These are phyloP conservation scores for Habroteleia sp. DNA, from an alignment of 2,888 invertebrate genomes.

Conservation along the genomic window DNA sequence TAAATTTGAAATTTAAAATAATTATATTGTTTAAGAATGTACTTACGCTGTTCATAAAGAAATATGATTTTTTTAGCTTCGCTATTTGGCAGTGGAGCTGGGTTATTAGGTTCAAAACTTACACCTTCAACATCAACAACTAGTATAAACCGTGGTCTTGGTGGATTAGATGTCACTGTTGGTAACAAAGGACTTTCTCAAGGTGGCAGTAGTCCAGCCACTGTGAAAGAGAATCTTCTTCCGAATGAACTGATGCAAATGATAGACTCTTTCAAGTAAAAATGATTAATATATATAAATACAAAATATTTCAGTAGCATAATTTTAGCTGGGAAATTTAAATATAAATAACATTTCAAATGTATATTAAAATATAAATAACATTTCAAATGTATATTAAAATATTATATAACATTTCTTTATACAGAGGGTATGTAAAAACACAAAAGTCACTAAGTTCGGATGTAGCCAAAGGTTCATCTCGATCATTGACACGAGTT, in stretches of 20 bases:
- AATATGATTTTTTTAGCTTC: slow-evolving; percentile 68
- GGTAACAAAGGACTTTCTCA: slow-evolving; percentile 80
- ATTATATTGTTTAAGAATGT: too few species aligned
- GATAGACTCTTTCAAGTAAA: slow-evolving; percentile 89
- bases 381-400: too few species aligned
- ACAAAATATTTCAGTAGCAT: too few species aligned
- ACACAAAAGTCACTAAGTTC: slow-evolving; percentile 91
- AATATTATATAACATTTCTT: too few species aligned
- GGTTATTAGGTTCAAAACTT: slow-evolving; percentile 73
- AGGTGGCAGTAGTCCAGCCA: slow-evolving; percentile 81
- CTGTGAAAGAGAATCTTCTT: slow-evolving; percentile 85
- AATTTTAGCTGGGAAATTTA: slow-evolving; percentile 1
- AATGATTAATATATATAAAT: too few species aligned
- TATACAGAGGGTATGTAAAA: slow-evolving; percentile 87
- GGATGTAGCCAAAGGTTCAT: slow-evolving; percentile 88
- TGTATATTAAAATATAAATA: background rate
- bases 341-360: too few species aligned
- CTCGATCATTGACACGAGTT: slow-evolving; percentile 84
- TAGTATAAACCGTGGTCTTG: slow-evolving; percentile 85
- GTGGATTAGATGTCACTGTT: slow-evolving; percentile 84
- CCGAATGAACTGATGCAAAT: slow-evolving; percentile 90
- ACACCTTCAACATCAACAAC: slow-evolving; percentile 71
- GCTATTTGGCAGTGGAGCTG: slow-evolving; percentile 70
- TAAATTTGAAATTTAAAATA: too few species aligned
- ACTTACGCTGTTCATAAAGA: too few species aligned